Evolutionary conservation across 2,797 vertebrate genomes (phyloP).

Genomic region (Perodicticus potto): DNA sequence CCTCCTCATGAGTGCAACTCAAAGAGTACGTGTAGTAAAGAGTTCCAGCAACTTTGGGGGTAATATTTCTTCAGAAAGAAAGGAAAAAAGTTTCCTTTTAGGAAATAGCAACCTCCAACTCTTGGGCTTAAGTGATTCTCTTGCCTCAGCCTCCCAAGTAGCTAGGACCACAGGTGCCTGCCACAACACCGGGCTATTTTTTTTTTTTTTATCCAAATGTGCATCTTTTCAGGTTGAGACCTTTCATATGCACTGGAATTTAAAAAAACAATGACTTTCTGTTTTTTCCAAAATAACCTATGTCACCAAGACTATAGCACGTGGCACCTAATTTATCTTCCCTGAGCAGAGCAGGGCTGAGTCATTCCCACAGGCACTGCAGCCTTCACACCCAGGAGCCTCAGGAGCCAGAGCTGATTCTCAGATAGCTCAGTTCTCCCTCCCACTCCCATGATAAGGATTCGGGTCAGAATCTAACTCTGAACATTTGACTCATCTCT

Average conservation of each 20-base stretch:
- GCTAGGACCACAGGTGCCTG: no score
- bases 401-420: background rate
- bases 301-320: slow-evolving; percentile 24
- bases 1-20: background rate
- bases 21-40: background rate
- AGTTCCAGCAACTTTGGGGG: background rate
- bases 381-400: background rate
- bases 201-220: background rate
- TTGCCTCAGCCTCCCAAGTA: no score
- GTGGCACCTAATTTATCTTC: slow-evolving; percentile 20
- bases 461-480: background rate
- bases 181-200: no score
- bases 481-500: background rate
- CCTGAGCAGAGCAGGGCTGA: slow-evolving; percentile 3
- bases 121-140: no score
- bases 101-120: no score
- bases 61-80: background rate
- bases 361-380: background rate
- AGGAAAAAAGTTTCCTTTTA: slow-evolving; percentile 2
- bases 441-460: background rate
- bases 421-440: background rate
- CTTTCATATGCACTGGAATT: background rate
- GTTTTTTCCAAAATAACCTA: background rate
- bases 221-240: background rate
- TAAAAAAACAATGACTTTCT: background rate